Base-by-base conservation (phyloP, 2,113 vertebrate species). In the Struthio camelus region DNA sequence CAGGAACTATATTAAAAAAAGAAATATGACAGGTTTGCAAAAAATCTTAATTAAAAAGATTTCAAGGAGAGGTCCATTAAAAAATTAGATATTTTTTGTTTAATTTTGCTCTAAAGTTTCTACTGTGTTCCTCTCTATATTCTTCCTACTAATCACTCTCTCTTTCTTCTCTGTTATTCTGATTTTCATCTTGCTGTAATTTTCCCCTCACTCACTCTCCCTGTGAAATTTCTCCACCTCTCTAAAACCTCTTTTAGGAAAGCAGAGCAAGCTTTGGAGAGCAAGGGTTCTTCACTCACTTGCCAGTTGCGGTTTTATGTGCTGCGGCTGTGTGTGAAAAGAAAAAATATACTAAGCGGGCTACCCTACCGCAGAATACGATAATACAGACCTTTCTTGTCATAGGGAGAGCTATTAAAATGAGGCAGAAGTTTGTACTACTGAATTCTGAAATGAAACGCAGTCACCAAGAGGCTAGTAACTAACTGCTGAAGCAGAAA, bases 381-480 rank as follows among this genome's bases (percentile, higher is more conserved):
- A 11, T 25, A 25, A 9, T 16, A 85, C 13, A 48, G 9, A 36
- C 11, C 32, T 9, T 14, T 23, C 23, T 50, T 3, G 2, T 7
- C 44, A n/a, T 0, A 48, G 36, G 48, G 18, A 77, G 30, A 5
- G 8, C 12, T 53, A 36, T 50, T 46, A 36, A 61, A 78, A 61
- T 16, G 2, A 10, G 17, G 38, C 5, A 3, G 46, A 36, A 78
- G 53, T 9, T 19, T 0, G 0, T 38, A 10, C 32, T 66, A 28
- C 4, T 84, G 73, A 71, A 76, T 59, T 53, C 42, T 75, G 51
- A 76, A 92, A 73, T 62, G 11, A 77, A 62, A 50, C 0, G 2
- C 44, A 69, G 42, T 42, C 53, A 51, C n/a, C 32, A 54, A 62
- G 25, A 32, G 32, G 19, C 9, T 50, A 16, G 18, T 27, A 69